These are phyloP conservation scores for Phalacrocorax pelagicus DNA, from an alignment of 2,113 vertebrate genomes.

Conservation along the genomic window DNA sequence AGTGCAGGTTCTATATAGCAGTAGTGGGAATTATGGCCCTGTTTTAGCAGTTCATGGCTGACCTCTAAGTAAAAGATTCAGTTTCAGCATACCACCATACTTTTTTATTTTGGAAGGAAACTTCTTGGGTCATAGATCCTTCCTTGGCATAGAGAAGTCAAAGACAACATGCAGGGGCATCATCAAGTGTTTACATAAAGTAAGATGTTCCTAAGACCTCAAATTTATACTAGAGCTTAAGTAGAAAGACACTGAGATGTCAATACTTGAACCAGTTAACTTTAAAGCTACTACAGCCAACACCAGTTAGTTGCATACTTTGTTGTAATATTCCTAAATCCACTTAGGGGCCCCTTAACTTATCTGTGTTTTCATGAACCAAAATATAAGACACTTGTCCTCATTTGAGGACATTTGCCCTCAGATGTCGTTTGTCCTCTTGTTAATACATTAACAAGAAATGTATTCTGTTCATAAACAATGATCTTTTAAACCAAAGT, in stretches of 20 bases:
- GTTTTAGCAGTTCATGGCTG: not conserved
- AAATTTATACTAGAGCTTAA: not conserved
- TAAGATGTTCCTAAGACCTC: not conserved
- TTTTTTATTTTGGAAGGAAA: not conserved
- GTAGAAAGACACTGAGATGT: not conserved
- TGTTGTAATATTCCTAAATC: not conserved
- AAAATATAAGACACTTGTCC: not conserved
- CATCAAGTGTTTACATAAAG: not conserved
- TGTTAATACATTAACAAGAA: not conserved
- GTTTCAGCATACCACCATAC: not conserved
- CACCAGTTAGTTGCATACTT: not conserved
- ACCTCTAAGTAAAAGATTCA: not conserved
- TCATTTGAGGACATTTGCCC: not conserved
- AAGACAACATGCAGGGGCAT: not conserved
- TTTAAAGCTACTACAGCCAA: not conserved
- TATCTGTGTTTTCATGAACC: too few relatives aligned
- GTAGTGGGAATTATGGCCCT: not conserved
- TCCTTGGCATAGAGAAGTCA: not conserved
- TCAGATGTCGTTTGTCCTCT: not conserved
- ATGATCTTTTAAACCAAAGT: not conserved
- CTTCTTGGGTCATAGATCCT: not conserved
- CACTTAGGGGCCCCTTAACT: not conserved
- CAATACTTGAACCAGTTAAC: not conserved
- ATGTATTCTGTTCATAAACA: not conserved
- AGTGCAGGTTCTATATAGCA: not conserved